Percentiles rank a stretch among this genome's conserved stretches.
Conservation (phyloP, 2,888 invertebrate genomes). For the Sericinus montela region DNA sequence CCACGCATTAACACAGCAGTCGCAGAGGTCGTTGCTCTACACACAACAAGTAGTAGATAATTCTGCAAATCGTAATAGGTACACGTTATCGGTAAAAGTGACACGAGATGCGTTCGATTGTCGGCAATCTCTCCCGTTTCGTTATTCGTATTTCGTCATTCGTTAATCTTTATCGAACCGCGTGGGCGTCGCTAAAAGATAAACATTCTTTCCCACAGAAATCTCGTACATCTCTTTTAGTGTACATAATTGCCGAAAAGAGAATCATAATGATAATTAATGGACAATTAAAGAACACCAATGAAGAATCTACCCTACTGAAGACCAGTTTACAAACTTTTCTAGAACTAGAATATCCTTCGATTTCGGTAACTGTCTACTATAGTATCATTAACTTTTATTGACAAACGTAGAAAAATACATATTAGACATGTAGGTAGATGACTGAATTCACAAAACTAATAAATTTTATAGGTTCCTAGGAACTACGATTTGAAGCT, state of each 20-base stretch:
- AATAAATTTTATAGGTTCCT: too few relatives aligned
- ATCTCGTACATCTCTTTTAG: slow-evolving; percentile 1
- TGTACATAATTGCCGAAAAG: not conserved
- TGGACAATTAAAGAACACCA: not conserved
- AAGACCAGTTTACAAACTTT: too few relatives aligned
- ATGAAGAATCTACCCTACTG: too few relatives aligned
- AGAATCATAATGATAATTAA: not conserved
- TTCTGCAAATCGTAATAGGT: slow-evolving; percentile 18
- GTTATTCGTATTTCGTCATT: slow-evolving; percentile 14
- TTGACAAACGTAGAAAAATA: too few relatives aligned
- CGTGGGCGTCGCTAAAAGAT: slow-evolving; percentile 9
- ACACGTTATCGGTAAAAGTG: slow-evolving; percentile 14
- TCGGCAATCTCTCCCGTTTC: slow-evolving; percentile 1
- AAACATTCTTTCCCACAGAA: slow-evolving; percentile 7
- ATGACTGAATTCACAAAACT: too few relatives aligned
- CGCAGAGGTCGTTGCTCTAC: slow-evolving; percentile 69
- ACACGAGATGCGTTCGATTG: slow-evolving; percentile 7
- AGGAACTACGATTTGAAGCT: too few relatives aligned
- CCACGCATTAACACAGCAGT: slow-evolving; percentile 46
- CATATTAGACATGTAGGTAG: too few relatives aligned
- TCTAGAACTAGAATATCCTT: too few relatives aligned
- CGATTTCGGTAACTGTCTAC: too few relatives aligned
- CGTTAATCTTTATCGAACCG: slow-evolving; percentile 6
- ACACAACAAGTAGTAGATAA: slow-evolving; percentile 45
- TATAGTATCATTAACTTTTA: too few relatives aligned